A percentile compares a stretch with the other conserved stretches of the same genome.
Evolutionary conservation across 2,797 vertebrate genomes (phyloP).

Genomic region (Podarcis siculus): DNA sequence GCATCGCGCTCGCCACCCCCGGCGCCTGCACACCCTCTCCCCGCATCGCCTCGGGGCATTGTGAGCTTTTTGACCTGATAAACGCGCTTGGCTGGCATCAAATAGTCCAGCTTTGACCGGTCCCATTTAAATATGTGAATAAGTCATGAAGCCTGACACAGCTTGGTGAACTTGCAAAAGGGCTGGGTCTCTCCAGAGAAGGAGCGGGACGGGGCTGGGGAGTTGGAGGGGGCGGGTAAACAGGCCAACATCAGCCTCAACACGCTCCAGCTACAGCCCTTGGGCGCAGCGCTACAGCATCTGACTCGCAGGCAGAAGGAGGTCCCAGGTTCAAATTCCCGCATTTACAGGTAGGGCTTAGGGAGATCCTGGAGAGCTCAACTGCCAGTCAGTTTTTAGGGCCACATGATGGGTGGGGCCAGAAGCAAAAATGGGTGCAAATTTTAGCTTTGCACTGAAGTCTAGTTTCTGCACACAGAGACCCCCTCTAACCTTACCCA

Average conservation of each 20-base stretch:
- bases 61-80: constrained; percentile 88
- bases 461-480: too few relatives aligned
- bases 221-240: constrained; percentile 79
- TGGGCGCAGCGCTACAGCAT: too few relatives aligned
- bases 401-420: too few relatives aligned
- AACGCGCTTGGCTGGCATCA: constrained; percentile 90
- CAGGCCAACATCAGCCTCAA: constrained; percentile 32
- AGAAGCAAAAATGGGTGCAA: too few relatives aligned
- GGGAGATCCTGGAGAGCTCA: too few relatives aligned
- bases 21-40: constrained; percentile 47
- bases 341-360: too few relatives aligned
- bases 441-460: too few relatives aligned
- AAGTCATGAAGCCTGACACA: constrained; percentile 90
- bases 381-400: too few relatives aligned
- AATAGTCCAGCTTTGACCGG: constrained; percentile 86
- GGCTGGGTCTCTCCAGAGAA: constrained; percentile 81
- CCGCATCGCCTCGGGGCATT: constrained; percentile 79
- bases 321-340: too few relatives aligned
- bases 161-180: constrained; percentile 86
- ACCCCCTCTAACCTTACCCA: too few relatives aligned
- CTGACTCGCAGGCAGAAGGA: too few relatives aligned
- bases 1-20: constrained; percentile 15
- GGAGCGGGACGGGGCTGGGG: constrained; percentile 63
- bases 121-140: constrained; percentile 91
- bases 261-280: too few relatives aligned